Conservation (phyloP, 2,113 vertebrate genomes). For the Leucoraja erinaceus region DNA sequence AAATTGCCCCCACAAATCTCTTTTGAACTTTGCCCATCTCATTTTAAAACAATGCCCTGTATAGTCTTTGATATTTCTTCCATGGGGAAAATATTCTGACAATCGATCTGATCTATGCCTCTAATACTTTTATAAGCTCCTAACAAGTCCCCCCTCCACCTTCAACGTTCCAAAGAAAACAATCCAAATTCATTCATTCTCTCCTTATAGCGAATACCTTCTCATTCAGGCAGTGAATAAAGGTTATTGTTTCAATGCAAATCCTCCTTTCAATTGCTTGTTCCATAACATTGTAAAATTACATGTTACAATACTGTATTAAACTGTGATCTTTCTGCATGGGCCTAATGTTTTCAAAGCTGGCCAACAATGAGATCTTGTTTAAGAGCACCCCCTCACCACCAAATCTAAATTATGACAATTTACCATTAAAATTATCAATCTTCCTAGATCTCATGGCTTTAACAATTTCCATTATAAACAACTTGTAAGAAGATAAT, state of each 20-base stretch:
- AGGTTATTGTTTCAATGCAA: not conserved
- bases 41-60: no score
- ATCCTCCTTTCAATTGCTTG: not conserved
- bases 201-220: no score
- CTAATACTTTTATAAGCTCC: no score
- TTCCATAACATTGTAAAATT: not conserved
- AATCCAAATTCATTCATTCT: no score
- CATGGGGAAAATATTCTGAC: no score
- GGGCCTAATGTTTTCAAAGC: not conserved
- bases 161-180: no score
- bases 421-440: not conserved
- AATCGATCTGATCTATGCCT: no score
- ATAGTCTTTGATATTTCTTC: no score
- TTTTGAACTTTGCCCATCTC: no score
- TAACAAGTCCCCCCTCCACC: no score
- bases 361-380: not conserved
- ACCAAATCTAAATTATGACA: not conserved
- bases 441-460: not conserved
- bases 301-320: not conserved
- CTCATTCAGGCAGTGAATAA: not conserved
- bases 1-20: no score
- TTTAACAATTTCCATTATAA: not conserved
- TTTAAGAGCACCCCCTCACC: not conserved
- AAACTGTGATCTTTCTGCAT: not conserved
- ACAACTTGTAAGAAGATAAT: not conserved